phyloP scores from a whole-genome alignment of 2,113 vertebrate species.

The Otus sunia region DNA sequence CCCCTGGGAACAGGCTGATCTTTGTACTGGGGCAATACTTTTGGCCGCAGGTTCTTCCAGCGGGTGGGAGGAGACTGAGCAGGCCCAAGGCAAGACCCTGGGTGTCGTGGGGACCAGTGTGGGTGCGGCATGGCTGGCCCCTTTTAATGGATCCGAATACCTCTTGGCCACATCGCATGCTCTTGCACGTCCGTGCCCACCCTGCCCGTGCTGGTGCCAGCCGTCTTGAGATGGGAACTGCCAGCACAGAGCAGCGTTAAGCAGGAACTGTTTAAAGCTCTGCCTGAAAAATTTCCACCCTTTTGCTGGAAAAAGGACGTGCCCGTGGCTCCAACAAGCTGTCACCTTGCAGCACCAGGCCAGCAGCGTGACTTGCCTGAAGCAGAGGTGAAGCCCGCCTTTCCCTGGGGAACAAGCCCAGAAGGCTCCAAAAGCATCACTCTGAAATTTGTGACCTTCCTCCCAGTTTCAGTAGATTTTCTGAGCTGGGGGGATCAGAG shows the following conservation, averaged over 20 bases:
- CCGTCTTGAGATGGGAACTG: not conserved
- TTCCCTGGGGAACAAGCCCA: not conserved
- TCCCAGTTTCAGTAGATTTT: not conserved
- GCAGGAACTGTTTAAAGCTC: not conserved
- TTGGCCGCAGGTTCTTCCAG: not conserved
- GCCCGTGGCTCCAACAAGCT: not conserved
- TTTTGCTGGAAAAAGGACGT: not conserved
- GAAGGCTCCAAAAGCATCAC: not conserved
- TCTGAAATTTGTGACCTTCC: not conserved
- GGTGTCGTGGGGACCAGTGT: not conserved
- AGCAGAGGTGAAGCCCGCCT: not conserved
- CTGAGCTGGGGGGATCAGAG: not conserved
- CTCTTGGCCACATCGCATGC: not conserved
- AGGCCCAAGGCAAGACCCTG: not conserved
- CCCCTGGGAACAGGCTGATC: rapidly evolving
- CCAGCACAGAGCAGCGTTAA: not conserved
- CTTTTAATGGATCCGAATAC: not conserved
- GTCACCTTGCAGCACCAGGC: not conserved
- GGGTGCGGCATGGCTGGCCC: not conserved
- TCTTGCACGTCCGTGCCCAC: not conserved
- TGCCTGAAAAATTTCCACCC: not conserved
- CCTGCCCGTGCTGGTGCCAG: not conserved
- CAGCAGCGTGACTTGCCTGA: not conserved
- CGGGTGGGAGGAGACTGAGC: not conserved
- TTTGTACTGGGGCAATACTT: not conserved